These are phyloP conservation scores for Euzophera pinguis DNA, from an alignment of 2,888 invertebrate genomes.

Conservation along the genomic window DNA sequence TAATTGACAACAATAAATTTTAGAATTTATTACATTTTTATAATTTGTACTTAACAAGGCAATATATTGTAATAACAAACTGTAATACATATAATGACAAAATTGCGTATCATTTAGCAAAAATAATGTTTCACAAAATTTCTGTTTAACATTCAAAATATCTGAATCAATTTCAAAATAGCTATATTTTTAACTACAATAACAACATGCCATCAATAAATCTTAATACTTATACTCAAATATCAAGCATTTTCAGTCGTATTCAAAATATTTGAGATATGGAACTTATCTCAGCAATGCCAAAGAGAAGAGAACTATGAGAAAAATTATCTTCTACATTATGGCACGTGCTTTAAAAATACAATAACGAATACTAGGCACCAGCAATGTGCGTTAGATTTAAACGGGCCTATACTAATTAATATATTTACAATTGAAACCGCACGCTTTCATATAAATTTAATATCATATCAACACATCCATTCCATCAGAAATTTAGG, in stretches of 20 bases:
- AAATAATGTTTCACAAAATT: too few relatives aligned
- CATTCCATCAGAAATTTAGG: constrained; percentile 46
- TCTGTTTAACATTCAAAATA: too few relatives aligned
- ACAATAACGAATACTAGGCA: constrained; percentile 44
- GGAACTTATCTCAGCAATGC: constrained; percentile 42
- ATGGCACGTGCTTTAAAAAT: constrained; percentile 57
- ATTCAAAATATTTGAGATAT: constrained; percentile 40
- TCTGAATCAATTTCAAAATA: too few relatives aligned
- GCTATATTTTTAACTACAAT: neutral
- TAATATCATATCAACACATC: constrained; percentile 37
- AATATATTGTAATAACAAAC: too few relatives aligned
- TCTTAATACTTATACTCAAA: constrained; percentile 4
- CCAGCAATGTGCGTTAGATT: constrained; percentile 56
- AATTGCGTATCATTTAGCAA: too few relatives aligned
- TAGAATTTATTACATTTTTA: too few relatives aligned
- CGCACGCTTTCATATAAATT: constrained; percentile 39
- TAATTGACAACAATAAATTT: too few relatives aligned
- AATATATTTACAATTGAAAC: constrained; percentile 46
- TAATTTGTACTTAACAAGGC: too few relatives aligned
- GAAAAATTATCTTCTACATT: constrained; percentile 44
- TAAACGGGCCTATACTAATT: constrained; percentile 48
- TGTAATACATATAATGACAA: too few relatives aligned
- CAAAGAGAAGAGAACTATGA: constrained; percentile 46
- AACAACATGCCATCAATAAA: constrained; percentile 26
- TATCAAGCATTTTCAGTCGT: constrained; percentile 19